Base-by-base conservation (phyloP, 2,888 invertebrate genomes). In the Suillia variegata region DNA sequence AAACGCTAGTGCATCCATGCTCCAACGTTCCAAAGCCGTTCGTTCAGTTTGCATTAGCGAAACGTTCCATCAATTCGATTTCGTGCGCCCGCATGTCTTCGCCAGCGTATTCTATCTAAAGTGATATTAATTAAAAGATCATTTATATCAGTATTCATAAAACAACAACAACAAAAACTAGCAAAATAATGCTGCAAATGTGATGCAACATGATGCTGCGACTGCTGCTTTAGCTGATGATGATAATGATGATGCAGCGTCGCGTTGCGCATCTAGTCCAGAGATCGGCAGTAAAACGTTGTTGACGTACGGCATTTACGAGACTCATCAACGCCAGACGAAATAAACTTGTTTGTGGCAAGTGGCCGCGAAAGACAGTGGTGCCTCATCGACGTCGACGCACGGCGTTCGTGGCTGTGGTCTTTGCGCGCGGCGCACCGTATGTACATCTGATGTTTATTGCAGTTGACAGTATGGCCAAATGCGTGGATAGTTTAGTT, bases 11-110 rank as follows among this genome's bases (percentile, higher is more conserved):
- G 45, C 45, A 17, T 45, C 3, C 45, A 5, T n/a, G n/a, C n/a
- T n/a, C n/a, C n/a, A n/a, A n/a, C n/a, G 4, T 8, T 6, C 20
- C 45, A 17, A 13, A 4, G 45, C 20, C 5, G 61, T n/a, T n/a
- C 59, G 75, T 75, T 77, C 76, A 76, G 73, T 76, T 76, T 76
- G 74, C 76, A 76, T 76, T 74, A 76, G 68, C 73, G 71, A 74
- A 74, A 77, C 73, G 75, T 75, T 76, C 71, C 76, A 76, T 77
- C 76, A 77, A 77, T 76, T 72, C 59, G 33, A 15, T 55, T 61
- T 61, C 49, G 57, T 48, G 18, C 31, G 18, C 33, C 34, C 54
- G 20, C 21, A 26, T 31, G n/a, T 4, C 15, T 33, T 5, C 3
- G 50, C 48, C 15, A 18, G 26, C 22, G 15, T 21, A 34, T n/a